These are phyloP conservation scores for Ceratotherium simum DNA, from an alignment of 2,113 vertebrate genomes.

Conservation along the genomic window DNA sequence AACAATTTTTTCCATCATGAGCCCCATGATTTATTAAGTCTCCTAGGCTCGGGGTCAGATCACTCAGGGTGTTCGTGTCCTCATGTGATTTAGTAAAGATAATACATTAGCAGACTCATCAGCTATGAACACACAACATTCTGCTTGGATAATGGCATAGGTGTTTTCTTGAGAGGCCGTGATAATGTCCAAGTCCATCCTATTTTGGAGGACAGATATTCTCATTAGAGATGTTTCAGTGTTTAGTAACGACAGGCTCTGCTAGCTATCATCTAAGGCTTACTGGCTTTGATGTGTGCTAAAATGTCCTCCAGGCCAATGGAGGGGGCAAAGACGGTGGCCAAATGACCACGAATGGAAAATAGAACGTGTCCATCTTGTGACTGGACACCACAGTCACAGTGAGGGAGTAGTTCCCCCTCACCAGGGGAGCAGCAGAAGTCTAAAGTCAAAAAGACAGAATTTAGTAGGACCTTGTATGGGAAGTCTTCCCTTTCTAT, in stretches of 20 bases:
- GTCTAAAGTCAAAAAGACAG: neutral
- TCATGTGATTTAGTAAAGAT: neutral
- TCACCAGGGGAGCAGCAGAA: neutral
- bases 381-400: neutral
- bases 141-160: neutral
- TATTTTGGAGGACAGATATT: neutral
- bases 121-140: neutral
- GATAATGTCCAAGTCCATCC: neutral
- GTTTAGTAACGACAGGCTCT: neutral
- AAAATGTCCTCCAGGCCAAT: neutral
- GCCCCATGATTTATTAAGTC: neutral
- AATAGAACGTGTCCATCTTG: too few species aligned
- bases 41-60: neutral
- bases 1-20: neutral
- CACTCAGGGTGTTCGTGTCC: too few species aligned
- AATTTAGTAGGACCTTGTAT: neutral
- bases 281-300: neutral
- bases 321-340: neutral
- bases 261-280: neutral
- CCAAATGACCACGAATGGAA: neutral
- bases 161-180: neutral
- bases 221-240: neutral
- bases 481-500: neutral
- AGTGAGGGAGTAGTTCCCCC: too few species aligned
- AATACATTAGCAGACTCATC: neutral